These are phyloP conservation scores for Drosophila fuyamai DNA, from an alignment of 1,140 invertebrate genomes.

Conservation along the genomic window DNA sequence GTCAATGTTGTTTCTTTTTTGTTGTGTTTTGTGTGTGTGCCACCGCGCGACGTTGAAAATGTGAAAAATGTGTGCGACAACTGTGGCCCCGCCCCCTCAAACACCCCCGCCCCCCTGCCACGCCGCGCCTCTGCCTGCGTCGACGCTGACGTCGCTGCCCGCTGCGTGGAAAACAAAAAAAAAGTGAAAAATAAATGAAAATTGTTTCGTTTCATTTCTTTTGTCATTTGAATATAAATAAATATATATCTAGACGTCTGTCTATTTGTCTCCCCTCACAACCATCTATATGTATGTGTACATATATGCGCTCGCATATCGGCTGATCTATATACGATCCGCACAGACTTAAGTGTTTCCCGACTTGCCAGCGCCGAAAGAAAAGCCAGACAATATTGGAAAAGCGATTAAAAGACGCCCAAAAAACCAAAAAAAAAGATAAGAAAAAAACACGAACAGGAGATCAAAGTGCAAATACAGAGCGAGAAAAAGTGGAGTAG, in stretches of 20 bases:
- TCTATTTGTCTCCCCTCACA: conserved; percentile 60
- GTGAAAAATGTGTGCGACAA: conserved; percentile 81
- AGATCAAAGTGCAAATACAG: conserved; percentile 14
- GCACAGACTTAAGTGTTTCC: conserved; percentile 16
- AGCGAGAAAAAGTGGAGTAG: conserved; percentile 50
- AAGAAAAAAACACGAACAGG: neutral
- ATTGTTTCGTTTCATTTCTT: conserved; percentile 81
- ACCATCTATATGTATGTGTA: conserved; percentile 36
- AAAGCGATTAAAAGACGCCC: conserved; percentile 17
- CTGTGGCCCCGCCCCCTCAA: conserved; percentile 39
- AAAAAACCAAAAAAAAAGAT: conserved; percentile 4
- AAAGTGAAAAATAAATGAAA: conserved; percentile 61
- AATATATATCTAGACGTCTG: conserved; percentile 72
- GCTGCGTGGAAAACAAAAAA: conserved; percentile 24
- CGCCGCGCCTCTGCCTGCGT: conserved; percentile 7
- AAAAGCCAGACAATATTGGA: conserved; percentile 8
- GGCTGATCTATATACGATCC: conserved; percentile 31
- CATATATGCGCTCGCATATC: conserved; percentile 13
- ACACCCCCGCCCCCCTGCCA: neutral
- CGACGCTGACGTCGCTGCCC: neutral
- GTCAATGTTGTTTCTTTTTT: conserved; percentile 12
- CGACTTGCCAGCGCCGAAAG: neutral
- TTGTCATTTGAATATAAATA: conserved; percentile 83
- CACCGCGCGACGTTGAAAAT: conserved; percentile 42
- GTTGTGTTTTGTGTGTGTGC: conserved; percentile 25